Percentiles rank a stretch among this genome's conserved stretches.
These are phyloP conservation scores for Antrozous pallidus DNA, from an alignment of 2,797 vertebrate species.

Conservation along the genomic window DNA sequence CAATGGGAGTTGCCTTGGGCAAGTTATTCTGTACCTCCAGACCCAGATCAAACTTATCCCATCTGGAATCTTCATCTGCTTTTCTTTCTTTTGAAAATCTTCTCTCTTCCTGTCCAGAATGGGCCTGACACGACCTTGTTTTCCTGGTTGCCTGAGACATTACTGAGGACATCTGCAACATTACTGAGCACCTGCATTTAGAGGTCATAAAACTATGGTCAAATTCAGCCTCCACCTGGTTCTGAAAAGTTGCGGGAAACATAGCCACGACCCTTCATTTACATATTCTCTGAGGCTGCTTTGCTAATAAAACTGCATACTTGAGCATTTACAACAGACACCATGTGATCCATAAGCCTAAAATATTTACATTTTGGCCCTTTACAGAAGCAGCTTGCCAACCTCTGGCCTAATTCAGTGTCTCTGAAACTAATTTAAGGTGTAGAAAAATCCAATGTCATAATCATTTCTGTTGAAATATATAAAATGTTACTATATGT, in stretches of 20 bases:
- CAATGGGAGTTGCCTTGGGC: not conserved
- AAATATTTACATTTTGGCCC: not conserved
- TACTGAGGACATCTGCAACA: not conserved
- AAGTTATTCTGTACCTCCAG: not conserved
- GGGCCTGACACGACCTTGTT: not conserved
- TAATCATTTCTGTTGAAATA: constrained; percentile 43
- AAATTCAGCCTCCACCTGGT: not conserved
- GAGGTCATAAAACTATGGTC: not conserved
- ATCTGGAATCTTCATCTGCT: not conserved
- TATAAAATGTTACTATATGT: not conserved
- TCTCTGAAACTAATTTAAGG: not conserved
- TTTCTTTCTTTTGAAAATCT: constrained; percentile 7
- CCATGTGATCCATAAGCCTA: not conserved
- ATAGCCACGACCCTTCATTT: not conserved
- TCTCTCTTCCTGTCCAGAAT: not conserved
- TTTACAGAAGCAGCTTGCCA: not conserved
- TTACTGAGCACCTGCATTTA: not conserved
- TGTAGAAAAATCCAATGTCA: constrained; percentile 23
- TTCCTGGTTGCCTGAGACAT: not conserved
- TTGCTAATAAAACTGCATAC: not conserved
- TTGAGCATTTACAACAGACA: not conserved
- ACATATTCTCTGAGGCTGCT: not conserved
- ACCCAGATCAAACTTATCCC: not conserved
- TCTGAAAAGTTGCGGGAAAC: constrained; percentile 15
- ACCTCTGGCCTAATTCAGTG: not conserved